These are phyloP conservation scores for Dendrocincla tyrannina DNA, from an alignment of 2,797 vertebrate genomes.

Conservation along the genomic window DNA sequence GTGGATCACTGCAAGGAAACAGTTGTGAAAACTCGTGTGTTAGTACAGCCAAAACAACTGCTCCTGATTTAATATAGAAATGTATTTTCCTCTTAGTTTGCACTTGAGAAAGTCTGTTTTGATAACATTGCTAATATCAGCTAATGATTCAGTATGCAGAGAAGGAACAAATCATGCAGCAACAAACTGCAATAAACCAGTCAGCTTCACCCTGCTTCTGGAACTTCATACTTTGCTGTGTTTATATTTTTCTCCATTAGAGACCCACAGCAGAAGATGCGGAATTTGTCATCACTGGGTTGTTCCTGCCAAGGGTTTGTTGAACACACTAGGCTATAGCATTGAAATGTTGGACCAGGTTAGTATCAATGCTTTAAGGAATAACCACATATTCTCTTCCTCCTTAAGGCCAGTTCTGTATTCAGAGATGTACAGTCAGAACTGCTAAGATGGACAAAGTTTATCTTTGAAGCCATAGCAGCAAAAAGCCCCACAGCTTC, in stretches of 20 bases:
- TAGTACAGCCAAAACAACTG: not conserved
- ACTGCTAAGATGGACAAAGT: not conserved
- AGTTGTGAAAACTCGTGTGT: not conserved
- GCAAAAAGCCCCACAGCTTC: not conserved
- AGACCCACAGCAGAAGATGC: not conserved
- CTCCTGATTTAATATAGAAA: not conserved
- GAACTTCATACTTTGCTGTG: not conserved
- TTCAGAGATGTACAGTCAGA: not conserved
- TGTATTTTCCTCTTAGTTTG: not conserved
- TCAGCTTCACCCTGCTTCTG: not conserved
- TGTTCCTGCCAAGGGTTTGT: not conserved
- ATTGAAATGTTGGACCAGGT: not conserved
- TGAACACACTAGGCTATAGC: not conserved
- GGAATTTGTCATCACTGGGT: not conserved
- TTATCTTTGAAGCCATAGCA: not conserved
- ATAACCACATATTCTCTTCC: not conserved
- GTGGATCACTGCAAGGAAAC: not conserved
- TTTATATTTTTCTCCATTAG: constrained; percentile 36
- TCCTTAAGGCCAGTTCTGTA: not conserved
- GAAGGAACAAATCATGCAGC: not conserved
- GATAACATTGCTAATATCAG: not conserved
- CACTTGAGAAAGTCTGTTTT: not conserved
- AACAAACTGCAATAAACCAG: constrained; percentile 21
- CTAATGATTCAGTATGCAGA: not conserved
- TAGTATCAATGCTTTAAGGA: not conserved